Base-by-base conservation (phyloP, 2,797 vertebrate genomes). In the Zenarchopterus dispar region DNA sequence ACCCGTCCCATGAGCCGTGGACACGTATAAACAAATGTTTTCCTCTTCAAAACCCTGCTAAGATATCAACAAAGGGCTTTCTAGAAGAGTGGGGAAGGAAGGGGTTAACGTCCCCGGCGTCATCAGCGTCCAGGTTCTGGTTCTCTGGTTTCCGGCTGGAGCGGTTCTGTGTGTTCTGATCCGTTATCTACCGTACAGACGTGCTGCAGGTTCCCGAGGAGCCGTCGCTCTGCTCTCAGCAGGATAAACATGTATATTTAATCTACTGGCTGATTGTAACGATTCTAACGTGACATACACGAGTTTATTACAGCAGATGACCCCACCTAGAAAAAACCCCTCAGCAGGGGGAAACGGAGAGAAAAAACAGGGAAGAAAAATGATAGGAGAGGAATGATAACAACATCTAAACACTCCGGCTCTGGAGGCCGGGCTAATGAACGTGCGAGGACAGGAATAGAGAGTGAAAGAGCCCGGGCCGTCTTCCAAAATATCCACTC, bases 401-500 rank as follows among this genome's bases (percentile, higher is more conserved):
- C 85, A 89, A 83, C 88, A 86, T 85, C 80, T 91, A 90, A 90
- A 91, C 89, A 91, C 66, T 73, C 67, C 88, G 86, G 92, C 93
- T 93, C 90, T 91, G 82, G 81, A 92, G 91, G 91, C 89, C 78
- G 9, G 92, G 87, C 89, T 93, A 93, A 95, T 93, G 94, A 94
- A 92, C 92, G 93, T 93, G 93, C 92, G 90, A 93, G 91, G 92
- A 92, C 90, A 89, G 87, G 86, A 89, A 89, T 86, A 88, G 86
- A 84, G 85, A 88, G 84, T 75, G 82, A 87, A 81, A 80, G 84
- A 89, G 88, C 82, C 85, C 88, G 87, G 87, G 84, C 82, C 50
- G 89, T 92, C 91, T 92, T 93, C 90, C 89, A 93, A 94, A 93
- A 91, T 88, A 84, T 93, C 93, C 92, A 91, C 95, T 94, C 95